Evolutionary conservation across 2,113 vertebrate species (phyloP).

Genomic region (Seriola aureovittata): DNA sequence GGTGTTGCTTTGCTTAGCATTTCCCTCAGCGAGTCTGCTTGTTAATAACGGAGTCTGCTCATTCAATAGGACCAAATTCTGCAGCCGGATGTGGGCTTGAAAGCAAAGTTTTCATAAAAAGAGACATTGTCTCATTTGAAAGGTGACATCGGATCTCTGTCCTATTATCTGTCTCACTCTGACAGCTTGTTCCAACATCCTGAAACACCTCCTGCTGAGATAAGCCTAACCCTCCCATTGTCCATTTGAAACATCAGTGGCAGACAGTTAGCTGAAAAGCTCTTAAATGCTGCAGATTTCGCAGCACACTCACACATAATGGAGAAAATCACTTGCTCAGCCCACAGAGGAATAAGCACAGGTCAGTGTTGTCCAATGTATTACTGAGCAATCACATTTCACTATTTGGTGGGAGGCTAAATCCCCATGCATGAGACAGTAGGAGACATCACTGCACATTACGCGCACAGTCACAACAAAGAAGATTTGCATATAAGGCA

Average conservation of each 20-base stretch:
- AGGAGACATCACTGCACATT: constrained; percentile 20
- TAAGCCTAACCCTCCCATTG: constrained; percentile 56
- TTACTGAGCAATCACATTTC: constrained; percentile 52
- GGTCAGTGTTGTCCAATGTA: constrained; percentile 46
- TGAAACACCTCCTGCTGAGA: constrained; percentile 58
- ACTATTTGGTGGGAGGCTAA: constrained; percentile 33
- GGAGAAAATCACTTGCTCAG: constrained; percentile 55
- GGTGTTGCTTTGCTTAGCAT: constrained; percentile 41
- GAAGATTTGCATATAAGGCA: background rate
- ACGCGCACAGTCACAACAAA: background rate
- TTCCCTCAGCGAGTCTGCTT: constrained; percentile 18
- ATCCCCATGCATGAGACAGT: constrained; percentile 17
- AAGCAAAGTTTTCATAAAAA: constrained; percentile 31
- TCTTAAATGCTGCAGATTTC: constrained; percentile 54
- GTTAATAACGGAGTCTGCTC: constrained; percentile 34
- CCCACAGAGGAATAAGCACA: constrained; percentile 50
- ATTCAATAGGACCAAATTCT: constrained; percentile 35
- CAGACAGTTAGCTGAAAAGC: constrained; percentile 56
- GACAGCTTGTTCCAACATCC: constrained; percentile 54
- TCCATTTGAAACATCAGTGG: constrained; percentile 70
- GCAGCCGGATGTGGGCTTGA: constrained; percentile 30
- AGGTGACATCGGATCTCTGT: constrained; percentile 39
- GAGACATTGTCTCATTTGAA: constrained; percentile 37
- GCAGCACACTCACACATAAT: constrained; percentile 42
- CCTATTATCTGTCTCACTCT: constrained; percentile 54